Base-by-base conservation (phyloP, 1,140 invertebrate species). In the Drosophila obscura region DNA sequence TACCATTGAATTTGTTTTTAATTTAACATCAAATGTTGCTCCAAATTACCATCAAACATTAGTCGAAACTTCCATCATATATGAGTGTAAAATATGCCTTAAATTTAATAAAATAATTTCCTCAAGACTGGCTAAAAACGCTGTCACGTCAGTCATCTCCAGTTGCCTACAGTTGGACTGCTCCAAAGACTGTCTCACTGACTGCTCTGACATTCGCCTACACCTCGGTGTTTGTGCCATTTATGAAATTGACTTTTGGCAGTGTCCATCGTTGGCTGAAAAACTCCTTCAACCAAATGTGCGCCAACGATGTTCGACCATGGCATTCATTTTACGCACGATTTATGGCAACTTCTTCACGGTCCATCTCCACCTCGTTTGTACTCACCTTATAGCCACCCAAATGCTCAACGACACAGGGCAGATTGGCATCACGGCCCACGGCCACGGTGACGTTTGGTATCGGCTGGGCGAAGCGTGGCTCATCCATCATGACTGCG, bases 361-460 rank as follows among this genome's bases (percentile, higher is more conserved):
- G 6, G 19, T 43, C 19, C n/a, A 39, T 31, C 0, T 13, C 41
- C 26, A 8, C 4, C n/a, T n/a, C 11, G 35, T 39, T 5, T n/a
- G 28, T 58, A 75, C 92, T 93, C 93, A 97, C 97, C 95, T 97
- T 97, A 90, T 97, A 97, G 67, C 94, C 94, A 73, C 96, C 96
- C 60, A 97, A 94, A 90, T 97, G 96, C 85, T 97, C 96, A 41
- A 98, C 96, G 53, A 97, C 96, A 83, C 97, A 98, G 9, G 96
- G 96, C 75, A 98, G 92, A 84, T 95, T 97, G 45, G 96, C 97
- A 90, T 97, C 96, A 82, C 96, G 94, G 62, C 97, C 97, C 22
- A 97, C 93, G 46, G 96, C 96, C 50, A 97, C 96, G 4, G 96
- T 98, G 65, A 96, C 96, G 92, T 97, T 97, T 56, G 96, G 96